These are phyloP conservation scores for Columba janthina DNA, from an alignment of 2,113 vertebrate genomes.

Conservation along the genomic window DNA sequence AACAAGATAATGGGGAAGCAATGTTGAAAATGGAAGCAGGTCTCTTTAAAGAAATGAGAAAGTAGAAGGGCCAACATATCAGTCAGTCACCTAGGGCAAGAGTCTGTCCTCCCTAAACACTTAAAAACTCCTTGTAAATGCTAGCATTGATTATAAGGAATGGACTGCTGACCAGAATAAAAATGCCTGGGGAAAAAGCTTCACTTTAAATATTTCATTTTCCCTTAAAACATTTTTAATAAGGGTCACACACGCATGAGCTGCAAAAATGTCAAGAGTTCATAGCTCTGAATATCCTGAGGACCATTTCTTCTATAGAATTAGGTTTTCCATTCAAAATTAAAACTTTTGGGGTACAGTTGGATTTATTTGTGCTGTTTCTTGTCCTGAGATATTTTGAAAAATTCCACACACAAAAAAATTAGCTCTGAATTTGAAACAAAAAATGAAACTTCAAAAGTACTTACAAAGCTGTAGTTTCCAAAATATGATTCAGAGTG, in stretches of 20 bases:
- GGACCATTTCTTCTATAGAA: background rate
- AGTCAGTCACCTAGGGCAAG: background rate
- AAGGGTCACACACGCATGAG: background rate
- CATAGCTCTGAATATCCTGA: background rate
- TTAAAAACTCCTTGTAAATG: constrained; percentile 29
- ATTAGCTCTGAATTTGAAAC: background rate
- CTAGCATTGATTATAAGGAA: constrained; percentile 22
- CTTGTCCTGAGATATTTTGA: background rate
- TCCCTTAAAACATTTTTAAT: constrained; percentile 36
- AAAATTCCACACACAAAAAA: background rate
- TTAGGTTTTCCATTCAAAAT: background rate
- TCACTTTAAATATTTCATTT: constrained; percentile 27
- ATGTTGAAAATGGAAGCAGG: background rate
- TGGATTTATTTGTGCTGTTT: background rate
- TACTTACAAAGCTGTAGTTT: background rate
- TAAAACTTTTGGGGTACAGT: background rate
- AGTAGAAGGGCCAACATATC: background rate
- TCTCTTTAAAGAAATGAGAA: background rate
- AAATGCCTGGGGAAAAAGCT: background rate
- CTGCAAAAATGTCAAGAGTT: background rate
- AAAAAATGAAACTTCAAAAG: background rate
- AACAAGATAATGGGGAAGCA: background rate
- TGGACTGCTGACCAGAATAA: constrained; percentile 12
- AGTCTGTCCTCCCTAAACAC: background rate
- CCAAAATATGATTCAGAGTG: background rate